Base-by-base conservation (phyloP, 2,113 vertebrate species). In the Pseudopipra pipra region DNA sequence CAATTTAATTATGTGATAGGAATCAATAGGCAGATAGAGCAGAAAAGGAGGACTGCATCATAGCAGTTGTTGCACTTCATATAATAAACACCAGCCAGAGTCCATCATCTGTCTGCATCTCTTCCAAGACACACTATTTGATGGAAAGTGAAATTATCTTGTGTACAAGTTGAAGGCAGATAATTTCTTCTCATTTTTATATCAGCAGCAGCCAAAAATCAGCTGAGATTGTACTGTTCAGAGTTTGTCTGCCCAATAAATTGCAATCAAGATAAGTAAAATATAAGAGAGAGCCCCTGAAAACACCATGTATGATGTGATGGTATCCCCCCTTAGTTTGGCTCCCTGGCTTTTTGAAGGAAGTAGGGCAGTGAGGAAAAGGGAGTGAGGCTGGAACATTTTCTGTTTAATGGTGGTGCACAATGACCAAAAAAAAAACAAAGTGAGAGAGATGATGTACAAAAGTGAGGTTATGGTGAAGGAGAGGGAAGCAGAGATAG, bases 1-100 rank as follows among this genome's bases (percentile, higher is more conserved):
- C 86, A 92, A 93, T 95, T 93, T 92, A 96, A 96, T 92, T 96
- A 94, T 68, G 89, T 68, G 85, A 93, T 84, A 85, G 70, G 56
- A 86, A 92, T 92, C 73, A 54, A 95, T 67, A 96, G 61, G 61
- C 10, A 91, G 77, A 85, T 14, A 90, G 72, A 89, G 77, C 49
- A 84, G 73, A 87, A 70, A 65, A 28, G 65, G 88, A 87, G 65
- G 41, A 74, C 37, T 92, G 70, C 58, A 79, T 78, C 28, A 23
- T 1, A 94, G 70, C 28, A 89, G 62, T 49, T 82, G 70, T 66
- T 91, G 81, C 67, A 78, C 58, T 93, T 82, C 90, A 49, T 65
- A 54, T 58, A 84, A 81, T 85, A 94, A 89, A 90, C 85, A 84
- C 56, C 52, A 76, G 12, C 31, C 61, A 54, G 80, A 94, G 78